Conservation (phyloP, 2,888 invertebrate species). For the Stratiomys singularior region DNA sequence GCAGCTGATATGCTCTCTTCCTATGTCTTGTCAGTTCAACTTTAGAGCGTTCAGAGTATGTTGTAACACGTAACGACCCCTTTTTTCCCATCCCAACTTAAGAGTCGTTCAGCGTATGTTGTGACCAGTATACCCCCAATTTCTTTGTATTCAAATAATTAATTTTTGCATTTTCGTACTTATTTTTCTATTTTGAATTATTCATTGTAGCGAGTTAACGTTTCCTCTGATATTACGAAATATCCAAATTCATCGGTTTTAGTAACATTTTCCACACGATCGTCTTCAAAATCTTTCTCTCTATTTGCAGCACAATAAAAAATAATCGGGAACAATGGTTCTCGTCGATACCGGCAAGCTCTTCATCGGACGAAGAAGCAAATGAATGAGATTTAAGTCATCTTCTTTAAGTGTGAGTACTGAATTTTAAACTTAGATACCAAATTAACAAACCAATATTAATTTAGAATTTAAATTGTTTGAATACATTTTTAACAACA, state of each 20-base stretch:
- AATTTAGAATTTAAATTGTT: neutral
- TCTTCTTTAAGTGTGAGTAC: slow-evolving; percentile 61
- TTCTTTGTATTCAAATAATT: no score
- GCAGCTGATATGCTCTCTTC: no score
- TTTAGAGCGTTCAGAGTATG: no score
- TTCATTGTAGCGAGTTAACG: no score
- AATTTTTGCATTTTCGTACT: no score
- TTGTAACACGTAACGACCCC: no score
- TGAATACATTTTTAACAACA: neutral
- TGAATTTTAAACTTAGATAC: neutral
- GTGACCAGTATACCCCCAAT: no score
- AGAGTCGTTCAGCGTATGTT: no score
- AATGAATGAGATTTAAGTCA: slow-evolving; percentile 67
- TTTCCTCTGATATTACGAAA: no score
- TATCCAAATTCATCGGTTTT: slow-evolving; percentile 74
- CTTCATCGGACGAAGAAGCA: slow-evolving; percentile 66
- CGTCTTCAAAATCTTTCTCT: slow-evolving; percentile 59
- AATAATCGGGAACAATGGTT: slow-evolving; percentile 72
- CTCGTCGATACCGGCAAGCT: slow-evolving; percentile 72
- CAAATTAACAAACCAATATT: neutral
- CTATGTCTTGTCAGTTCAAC: no score
- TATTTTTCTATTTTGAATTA: no score
- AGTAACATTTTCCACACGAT: slow-evolving; percentile 70
- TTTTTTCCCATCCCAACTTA: no score
- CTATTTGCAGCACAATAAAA: slow-evolving; percentile 62